phyloP scores from a whole-genome alignment of 2,888 invertebrate genomes.

The Ctenicera cuprea region DNA sequence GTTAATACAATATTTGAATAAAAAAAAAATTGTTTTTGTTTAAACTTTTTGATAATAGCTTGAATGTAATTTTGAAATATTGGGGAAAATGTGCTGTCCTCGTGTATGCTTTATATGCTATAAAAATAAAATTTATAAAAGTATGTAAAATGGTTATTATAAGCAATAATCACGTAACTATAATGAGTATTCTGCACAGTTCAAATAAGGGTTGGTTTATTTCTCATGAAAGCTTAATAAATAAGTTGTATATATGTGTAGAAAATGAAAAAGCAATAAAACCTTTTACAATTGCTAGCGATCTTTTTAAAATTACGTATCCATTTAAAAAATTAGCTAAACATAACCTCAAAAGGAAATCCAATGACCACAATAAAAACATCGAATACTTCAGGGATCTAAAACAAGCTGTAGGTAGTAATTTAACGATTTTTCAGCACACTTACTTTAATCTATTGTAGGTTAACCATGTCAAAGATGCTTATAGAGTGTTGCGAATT shows the following conservation, averaged over 20 bases:
- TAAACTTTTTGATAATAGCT: no score
- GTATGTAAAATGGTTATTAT: no score
- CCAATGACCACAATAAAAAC: conserved; percentile 60
- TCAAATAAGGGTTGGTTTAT: conserved; percentile 72
- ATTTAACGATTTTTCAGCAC: background rate
- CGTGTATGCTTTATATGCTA: no score
- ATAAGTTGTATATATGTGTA: conserved; percentile 71
- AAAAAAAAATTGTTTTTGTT: no score
- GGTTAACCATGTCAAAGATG: conserved; percentile 56
- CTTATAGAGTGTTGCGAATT: conserved; percentile 50
- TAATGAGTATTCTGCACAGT: conserved; percentile 71
- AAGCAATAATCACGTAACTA: no score
- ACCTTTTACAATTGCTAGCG: conserved; percentile 67
- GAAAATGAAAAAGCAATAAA: conserved; percentile 56
- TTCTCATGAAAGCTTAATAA: conserved; percentile 73
- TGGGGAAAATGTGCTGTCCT: no score
- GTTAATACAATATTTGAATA: no score
- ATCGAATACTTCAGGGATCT: background rate
- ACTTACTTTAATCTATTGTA: conserved; percentile 16
- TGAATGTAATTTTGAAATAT: no score
- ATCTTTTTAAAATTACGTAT: conserved; percentile 72
- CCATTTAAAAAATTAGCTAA: conserved; percentile 65
- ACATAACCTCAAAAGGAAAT: conserved; percentile 58
- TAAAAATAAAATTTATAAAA: no score
- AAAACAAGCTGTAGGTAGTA: background rate